Base-by-base conservation (phyloP, 92 coral and sea anemone species). In the Porites rus region DNA sequence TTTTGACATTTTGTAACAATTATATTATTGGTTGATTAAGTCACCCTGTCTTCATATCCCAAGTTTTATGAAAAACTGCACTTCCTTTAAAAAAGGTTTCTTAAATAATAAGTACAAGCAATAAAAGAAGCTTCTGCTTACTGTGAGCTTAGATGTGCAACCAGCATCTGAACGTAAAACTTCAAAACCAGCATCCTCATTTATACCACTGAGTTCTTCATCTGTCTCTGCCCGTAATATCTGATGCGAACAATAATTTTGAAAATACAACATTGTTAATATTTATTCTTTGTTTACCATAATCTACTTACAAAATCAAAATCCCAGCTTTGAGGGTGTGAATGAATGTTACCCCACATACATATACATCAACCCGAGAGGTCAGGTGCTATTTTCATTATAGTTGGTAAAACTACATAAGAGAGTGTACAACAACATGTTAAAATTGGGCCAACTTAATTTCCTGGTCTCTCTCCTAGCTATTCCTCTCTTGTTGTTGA, bases 151-250 rank as follows among this genome's bases (percentile, higher is more conserved):
- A 51, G 79, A 81, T 1, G 86, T 81, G 65, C 76, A 81, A 70
- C 86, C 86, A 65, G 22, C 86, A 81, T 81, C 86, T 67, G 86
- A 63, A 28, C 68, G 86, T 21, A 81, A 43, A n/a, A 50, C 75
- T 31, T 38, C 4, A n/a, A n/a, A 63, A 61, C 28, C 75, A 38
- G 74, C 20, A 21, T 81, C 86, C 51, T 24, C 64, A 67, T 66
- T 81, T 7, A 81, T 81, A 46, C 78, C 75, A 22, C 65, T 81
- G 50, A 81, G 25, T 5, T 81, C 86, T 31, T 81, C 86, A 67
- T 46, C 79, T 65, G 86, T 67, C 75, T 81, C 86, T 81, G 78
- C 86, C 21, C 18, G 53, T 69, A 69, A 69, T 24, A 69, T 69
- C 74, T 69, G 38, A 8, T 69, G 74, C 3, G 52, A 69, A 69